Evolutionary conservation across 2,797 vertebrate genomes (phyloP).

Genomic region (Erpetoichthys calabaricus): DNA sequence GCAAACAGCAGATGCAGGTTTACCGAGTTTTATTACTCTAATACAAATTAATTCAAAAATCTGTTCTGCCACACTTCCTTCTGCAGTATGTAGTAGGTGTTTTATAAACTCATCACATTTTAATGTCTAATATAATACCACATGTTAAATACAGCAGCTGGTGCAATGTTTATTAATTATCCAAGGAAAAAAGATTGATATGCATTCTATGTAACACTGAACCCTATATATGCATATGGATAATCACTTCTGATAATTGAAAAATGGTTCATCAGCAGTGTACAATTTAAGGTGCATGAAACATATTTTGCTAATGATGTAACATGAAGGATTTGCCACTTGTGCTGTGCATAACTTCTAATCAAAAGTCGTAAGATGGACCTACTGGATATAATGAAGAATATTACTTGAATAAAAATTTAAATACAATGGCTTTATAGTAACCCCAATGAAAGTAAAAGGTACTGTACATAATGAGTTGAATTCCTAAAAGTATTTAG

Average conservation of each 20-base stretch:
- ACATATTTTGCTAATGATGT: neutral
- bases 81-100: neutral
- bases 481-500: too few species aligned
- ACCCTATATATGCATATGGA: neutral
- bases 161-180: conserved; percentile 1
- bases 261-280: neutral
- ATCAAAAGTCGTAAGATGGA: too few species aligned
- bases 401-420: too few species aligned
- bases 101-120: conserved; percentile 6
- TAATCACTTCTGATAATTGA: neutral
- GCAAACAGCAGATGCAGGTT: conserved; percentile 4
- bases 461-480: too few species aligned
- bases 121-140: neutral
- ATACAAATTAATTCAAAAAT: conserved; percentile 2
- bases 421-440: too few species aligned
- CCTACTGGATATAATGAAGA: too few species aligned
- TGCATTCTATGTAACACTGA: neutral
- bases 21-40: conserved; percentile 1
- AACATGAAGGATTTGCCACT: neutral
- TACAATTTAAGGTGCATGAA: neutral
- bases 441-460: too few species aligned
- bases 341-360: too few species aligned
- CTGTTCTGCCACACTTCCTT: conserved; percentile 1
- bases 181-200: conserved; percentile 1
- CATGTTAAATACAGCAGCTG: conserved; percentile 1